Conservation (phyloP, 2,888 invertebrate genomes). For the Rugalucina vietnamica region DNA sequence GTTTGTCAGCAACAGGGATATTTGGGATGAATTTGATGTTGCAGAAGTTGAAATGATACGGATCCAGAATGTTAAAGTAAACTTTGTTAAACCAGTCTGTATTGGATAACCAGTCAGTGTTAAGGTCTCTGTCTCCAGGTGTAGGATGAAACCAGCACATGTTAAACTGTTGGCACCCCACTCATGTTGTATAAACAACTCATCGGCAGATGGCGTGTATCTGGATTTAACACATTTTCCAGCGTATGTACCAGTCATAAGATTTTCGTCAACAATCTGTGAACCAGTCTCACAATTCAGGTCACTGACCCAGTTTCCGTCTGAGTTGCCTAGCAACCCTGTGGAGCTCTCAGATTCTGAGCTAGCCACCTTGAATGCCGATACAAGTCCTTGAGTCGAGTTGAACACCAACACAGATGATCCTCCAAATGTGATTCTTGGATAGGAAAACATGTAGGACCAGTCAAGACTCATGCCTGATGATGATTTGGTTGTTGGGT, state of each 20-base stretch:
- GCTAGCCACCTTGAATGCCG: conserved; percentile 47
- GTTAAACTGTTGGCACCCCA: conserved; percentile 51
- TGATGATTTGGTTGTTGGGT: conserved; percentile 33
- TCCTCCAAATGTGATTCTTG: conserved; percentile 59
- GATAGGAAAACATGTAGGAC: conserved; percentile 44
- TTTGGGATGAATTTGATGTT: conserved; percentile 18
- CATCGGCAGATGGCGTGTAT: conserved; percentile 32
- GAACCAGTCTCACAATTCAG: conserved; percentile 48
- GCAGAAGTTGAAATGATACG: conserved; percentile 18
- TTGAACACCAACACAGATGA: conserved; percentile 58
- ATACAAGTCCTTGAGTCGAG: conserved; percentile 57
- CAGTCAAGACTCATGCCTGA: conserved; percentile 51
- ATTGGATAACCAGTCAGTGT: conserved; percentile 24
- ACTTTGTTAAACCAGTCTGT: conserved; percentile 22
- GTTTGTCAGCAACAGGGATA: conserved; percentile 32
- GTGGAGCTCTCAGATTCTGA: conserved; percentile 40
- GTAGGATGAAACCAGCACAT: conserved; percentile 62
- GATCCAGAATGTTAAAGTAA: conserved; percentile 49
- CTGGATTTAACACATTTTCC: conserved; percentile 48
- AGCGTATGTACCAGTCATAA: conserved; percentile 50
- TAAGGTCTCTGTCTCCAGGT: conserved; percentile 36
- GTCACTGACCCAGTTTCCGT: conserved; percentile 67
- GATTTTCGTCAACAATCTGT: conserved; percentile 15
- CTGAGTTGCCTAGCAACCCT: conserved; percentile 68
- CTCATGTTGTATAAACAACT: conserved; percentile 39